phyloP scores from a whole-genome alignment of 2,888 invertebrate species.

The Andrena dorsata region DNA sequence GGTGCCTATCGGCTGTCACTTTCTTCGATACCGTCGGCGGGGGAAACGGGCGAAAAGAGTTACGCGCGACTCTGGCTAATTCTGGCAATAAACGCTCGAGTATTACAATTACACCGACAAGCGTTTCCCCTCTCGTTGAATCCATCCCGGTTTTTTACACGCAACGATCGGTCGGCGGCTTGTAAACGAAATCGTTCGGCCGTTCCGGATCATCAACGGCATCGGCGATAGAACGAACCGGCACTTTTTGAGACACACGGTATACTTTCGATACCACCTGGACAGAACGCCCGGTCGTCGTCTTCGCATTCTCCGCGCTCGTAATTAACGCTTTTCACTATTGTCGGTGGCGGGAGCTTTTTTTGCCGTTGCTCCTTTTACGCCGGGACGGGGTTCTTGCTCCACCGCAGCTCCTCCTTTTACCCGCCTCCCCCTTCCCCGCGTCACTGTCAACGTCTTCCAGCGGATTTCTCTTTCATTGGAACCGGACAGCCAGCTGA shows the following conservation, averaged over 20 bases:
- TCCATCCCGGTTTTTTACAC: conserved; percentile 32
- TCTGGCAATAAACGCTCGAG: conserved; percentile 2
- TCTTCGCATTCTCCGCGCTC: conserved; percentile 40
- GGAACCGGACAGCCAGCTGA: conserved; percentile 63
- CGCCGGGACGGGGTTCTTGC: conserved; percentile 52
- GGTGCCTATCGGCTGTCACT: conserved; percentile 59
- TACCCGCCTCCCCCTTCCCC: conserved; percentile 25
- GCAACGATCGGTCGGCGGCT: conserved; percentile 31
- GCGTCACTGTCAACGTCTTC: conserved; percentile 59
- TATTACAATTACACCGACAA: conserved; percentile 15
- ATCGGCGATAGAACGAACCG: conserved; percentile 14
- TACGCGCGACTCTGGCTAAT: conserved; percentile 12
- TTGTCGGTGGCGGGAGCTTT: conserved; percentile 63
- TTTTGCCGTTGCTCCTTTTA: conserved; percentile 65
- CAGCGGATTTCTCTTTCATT: conserved; percentile 83
- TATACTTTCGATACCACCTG: conserved; percentile 65
- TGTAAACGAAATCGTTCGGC: conserved; percentile 23
- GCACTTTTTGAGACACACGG: conserved; percentile 2
- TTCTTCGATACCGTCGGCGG: conserved; percentile 38
- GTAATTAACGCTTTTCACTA: conserved; percentile 79
- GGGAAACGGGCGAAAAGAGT: conserved; percentile 10
- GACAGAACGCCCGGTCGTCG: conserved; percentile 30
- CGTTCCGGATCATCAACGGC: conserved; percentile 41
- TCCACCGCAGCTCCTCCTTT: conserved; percentile 44
- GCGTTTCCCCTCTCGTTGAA: conserved; percentile 22